Base-by-base conservation (phyloP, 2,113 vertebrate species). In the Cacatua alba region DNA sequence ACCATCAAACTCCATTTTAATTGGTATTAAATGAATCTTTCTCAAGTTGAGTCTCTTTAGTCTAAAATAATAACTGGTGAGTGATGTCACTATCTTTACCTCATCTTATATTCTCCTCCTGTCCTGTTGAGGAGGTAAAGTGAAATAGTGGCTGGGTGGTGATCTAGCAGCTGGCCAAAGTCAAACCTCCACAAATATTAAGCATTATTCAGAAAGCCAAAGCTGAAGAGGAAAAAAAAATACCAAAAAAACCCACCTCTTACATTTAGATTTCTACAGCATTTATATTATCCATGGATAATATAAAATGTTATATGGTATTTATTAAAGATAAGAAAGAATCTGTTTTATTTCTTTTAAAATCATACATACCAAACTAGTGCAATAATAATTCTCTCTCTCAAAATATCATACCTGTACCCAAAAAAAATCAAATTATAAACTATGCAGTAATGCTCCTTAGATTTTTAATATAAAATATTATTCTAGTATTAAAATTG, bases 231-330 rank as follows among this genome's bases (percentile, higher is more conserved):
- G 44, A 94, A 82, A 78, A 63, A 53, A 2, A 49, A 13, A 10
- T 9, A 8, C 33, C 13, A 26, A 69, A 59, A 28, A 16, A 0
- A 2, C 6, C 6, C 20, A 23, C 4, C 5, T 46, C 11, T 44
- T 48, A 17, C 13, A n/a, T 53, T 68, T 21, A 21, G 5, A 48
- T 35, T 77, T 87, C 26, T 44, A 6, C 39, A 49, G 2, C 3
- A 55, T 75, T 90, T 94, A 18, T 43, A 15, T 62, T 37, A 37
- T 17, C 7, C 24, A 37, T 37, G 10, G 24, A 51, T 51, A 63
- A 35, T 10, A 21, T 31, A 39, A 77, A 62, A 63, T 21, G 1
- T 55, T 39, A 41, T 7, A 65, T 2, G 11, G 3, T 51, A 37
- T 78, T 65, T 75, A 72, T 62, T 65, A 78, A 75, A 60, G 31